phyloP scores from a whole-genome alignment of 2,113 vertebrate genomes.

The Heterotis niloticus region DNA sequence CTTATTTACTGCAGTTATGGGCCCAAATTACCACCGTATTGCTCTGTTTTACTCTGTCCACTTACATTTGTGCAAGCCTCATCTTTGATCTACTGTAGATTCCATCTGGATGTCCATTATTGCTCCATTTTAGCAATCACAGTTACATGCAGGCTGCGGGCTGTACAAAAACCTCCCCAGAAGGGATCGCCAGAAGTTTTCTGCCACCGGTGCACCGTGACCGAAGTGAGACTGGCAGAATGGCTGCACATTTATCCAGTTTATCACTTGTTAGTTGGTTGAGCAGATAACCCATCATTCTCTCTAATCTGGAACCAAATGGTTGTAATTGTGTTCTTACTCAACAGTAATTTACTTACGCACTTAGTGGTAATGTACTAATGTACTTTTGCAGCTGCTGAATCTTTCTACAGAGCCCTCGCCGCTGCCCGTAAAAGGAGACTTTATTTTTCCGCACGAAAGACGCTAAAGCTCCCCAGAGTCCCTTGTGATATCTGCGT shows the following conservation, averaged over 20 bases:
- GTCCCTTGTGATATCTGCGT: neutral
- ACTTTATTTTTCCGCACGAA: neutral
- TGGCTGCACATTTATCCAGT: neutral
- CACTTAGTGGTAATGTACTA: neutral
- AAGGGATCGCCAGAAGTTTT: neutral
- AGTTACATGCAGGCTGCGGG: neutral
- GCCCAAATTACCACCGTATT: neutral
- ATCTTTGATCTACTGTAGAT: neutral
- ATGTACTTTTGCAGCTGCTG: neutral
- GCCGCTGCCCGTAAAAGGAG: neutral
- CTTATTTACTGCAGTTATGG: too few species aligned
- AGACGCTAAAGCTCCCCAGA: too few species aligned
- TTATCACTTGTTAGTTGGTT: neutral
- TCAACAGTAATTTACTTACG: conserved; percentile 6
- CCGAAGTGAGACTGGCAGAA: neutral
- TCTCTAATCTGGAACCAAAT: conserved; percentile 9
- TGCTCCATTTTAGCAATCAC: neutral
- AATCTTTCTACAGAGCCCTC: neutral
- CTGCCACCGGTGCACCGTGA: neutral
- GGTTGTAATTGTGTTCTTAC: conserved; percentile 9
- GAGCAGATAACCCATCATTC: neutral
- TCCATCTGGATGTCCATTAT: neutral
- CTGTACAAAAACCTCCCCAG: neutral
- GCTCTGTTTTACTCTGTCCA: neutral
- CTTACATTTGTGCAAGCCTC: neutral